A percentile compares a stretch with the other conserved stretches of the same genome.
These are phyloP conservation scores for Oncorhynchus masou DNA, from an alignment of 2,113 vertebrate species.

Conservation along the genomic window DNA sequence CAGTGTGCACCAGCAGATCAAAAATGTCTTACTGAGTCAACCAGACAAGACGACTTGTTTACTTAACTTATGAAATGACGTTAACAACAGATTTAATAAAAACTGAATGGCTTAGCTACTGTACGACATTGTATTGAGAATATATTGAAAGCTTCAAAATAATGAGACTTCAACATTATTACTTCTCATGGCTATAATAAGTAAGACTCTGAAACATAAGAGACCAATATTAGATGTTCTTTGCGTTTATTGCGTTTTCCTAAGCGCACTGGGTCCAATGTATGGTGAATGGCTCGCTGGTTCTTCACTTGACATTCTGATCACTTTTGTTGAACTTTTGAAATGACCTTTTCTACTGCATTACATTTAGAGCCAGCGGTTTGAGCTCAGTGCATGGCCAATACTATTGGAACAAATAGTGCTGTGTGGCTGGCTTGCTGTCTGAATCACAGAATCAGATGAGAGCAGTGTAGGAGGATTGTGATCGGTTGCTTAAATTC, in stretches of 20 bases:
- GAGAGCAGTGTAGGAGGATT: neutral
- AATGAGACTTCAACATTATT: neutral
- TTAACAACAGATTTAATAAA: neutral
- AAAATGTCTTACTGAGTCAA: neutral
- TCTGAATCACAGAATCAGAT: constrained; percentile 38
- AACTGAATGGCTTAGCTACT: neutral
- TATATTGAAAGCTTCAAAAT: neutral
- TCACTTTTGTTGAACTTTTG: constrained; percentile 69
- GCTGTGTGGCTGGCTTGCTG: neutral
- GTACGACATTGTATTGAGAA: neutral
- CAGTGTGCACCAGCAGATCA: neutral
- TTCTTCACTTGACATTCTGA: constrained; percentile 68
- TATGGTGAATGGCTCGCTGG: neutral
- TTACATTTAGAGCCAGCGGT: constrained; percentile 52
- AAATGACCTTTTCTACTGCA: constrained; percentile 66
- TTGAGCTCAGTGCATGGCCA: constrained; percentile 42
- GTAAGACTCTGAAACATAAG: no score
- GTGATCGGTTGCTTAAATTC: neutral
- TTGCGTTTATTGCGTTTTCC: neutral
- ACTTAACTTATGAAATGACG: neutral
- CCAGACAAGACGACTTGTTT: neutral
- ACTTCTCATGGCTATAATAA: no score
- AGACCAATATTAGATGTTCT: constrained; percentile 5
- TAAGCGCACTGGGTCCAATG: neutral
- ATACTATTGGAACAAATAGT: constrained; percentile 51